These are phyloP conservation scores for Ahaetulla prasina DNA, from an alignment of 2,113 vertebrate species.

Conservation along the genomic window DNA sequence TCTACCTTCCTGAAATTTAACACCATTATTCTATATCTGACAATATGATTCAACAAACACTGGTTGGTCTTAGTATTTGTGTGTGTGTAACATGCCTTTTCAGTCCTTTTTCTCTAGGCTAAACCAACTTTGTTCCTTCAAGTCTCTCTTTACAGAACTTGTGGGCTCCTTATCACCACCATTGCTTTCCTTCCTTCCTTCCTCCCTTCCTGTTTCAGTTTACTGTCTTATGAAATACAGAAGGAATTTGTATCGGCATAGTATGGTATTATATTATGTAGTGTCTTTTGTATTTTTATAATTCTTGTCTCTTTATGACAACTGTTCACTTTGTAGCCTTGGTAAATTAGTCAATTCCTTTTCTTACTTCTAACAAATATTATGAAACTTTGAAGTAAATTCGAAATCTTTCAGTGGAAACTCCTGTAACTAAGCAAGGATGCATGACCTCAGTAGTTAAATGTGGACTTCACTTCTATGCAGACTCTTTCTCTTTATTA, in stretches of 20 bases:
- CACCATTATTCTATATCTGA: background rate
- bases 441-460: background rate
- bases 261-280: background rate
- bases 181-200: background rate
- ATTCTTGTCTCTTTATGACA: rapidly evolving
- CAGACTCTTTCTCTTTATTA: background rate
- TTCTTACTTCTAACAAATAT: background rate
- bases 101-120: background rate
- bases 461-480: background rate
- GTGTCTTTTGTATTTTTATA: background rate
- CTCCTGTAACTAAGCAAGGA: background rate
- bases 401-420: conserved; percentile 19
- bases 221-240: background rate
- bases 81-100: background rate
- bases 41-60: background rate
- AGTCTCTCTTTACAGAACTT: background rate
- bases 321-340: conserved; percentile 11
- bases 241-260: background rate
- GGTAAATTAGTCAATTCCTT: background rate
- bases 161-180: background rate
- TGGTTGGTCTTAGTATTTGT: background rate
- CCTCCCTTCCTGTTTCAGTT: background rate
- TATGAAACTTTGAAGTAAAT: background rate
- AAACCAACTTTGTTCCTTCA: too few species aligned
- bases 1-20: background rate